Percentiles rank a stretch among this genome's conserved stretches.
Evolutionary conservation across 2,797 vertebrate genomes (phyloP).

Genomic region (Limosa lapponica): DNA sequence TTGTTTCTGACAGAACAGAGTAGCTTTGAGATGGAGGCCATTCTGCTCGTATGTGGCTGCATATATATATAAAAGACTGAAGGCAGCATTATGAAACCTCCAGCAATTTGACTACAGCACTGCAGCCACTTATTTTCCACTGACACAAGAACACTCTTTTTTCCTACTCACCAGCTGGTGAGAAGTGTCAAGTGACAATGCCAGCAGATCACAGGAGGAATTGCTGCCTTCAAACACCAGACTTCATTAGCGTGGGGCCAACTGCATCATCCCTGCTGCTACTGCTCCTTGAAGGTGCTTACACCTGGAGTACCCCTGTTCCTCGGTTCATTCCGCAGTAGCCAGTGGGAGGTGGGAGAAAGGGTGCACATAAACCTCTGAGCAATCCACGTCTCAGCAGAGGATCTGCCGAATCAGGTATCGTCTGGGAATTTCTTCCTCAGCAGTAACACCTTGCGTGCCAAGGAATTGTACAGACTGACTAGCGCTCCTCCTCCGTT

Average conservation of each 20-base stretch:
- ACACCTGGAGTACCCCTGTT: fast-evolving
- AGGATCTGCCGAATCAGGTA: background rate
- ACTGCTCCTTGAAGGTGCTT: background rate
- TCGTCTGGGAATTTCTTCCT: background rate
- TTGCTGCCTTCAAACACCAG: background rate
- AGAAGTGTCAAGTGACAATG: background rate
- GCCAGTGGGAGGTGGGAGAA: background rate
- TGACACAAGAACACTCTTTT: constrained; percentile 33
- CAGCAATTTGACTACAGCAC: background rate
- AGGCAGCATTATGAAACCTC: constrained; percentile 45
- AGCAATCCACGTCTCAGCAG: background rate
- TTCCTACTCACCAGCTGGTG: constrained; percentile 47
- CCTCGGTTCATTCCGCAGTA: background rate
- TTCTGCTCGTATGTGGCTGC: constrained; percentile 19
- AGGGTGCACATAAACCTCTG: background rate
- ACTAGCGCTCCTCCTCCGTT: background rate
- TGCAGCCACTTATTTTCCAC: constrained; percentile 38
- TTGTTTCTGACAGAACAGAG: constrained; percentile 32
- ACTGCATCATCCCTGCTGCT: background rate
- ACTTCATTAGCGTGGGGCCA: background rate
- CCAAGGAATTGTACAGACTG: background rate
- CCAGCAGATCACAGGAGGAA: background rate
- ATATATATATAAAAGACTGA: constrained; percentile 43
- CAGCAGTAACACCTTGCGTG: background rate
- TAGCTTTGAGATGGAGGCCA: constrained; percentile 37